phyloP scores from a whole-genome alignment of 2,888 invertebrate genomes.

The Xestia ashworthii region DNA sequence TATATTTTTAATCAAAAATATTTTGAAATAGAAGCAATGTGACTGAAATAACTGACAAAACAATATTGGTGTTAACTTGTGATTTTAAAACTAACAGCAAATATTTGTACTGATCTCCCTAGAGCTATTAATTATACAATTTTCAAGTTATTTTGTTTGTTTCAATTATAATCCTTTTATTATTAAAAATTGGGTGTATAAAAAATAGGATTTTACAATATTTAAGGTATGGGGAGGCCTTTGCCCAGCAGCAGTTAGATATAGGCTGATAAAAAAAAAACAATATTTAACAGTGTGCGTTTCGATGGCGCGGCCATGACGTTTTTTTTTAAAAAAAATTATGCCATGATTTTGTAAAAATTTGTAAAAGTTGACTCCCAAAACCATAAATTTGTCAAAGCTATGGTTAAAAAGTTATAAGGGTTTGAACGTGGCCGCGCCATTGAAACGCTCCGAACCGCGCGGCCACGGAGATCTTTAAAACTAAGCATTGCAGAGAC shows the following conservation, averaged over 20 bases:
- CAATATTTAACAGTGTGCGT: too few relatives aligned
- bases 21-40: constrained; percentile 26
- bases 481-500: too few relatives aligned
- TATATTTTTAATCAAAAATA: not conserved
- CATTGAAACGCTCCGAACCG: too few relatives aligned
- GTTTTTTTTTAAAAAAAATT: too few relatives aligned
- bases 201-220: not conserved
- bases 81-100: constrained; percentile 60
- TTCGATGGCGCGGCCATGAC: too few relatives aligned
- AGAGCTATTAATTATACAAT: constrained; percentile 77
- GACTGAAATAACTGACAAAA: constrained; percentile 30
- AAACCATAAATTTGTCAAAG: too few relatives aligned
- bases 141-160: constrained; percentile 73
- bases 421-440: too few relatives aligned
- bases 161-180: constrained; percentile 34
- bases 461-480: too few relatives aligned
- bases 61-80: constrained; percentile 37
- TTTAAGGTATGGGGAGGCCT: not conserved
- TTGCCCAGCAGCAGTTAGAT: not conserved
- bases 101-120: constrained; percentile 76
- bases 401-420: too few relatives aligned
- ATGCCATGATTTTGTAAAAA: too few relatives aligned
- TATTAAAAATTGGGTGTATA: not conserved
- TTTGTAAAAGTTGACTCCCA: too few relatives aligned
- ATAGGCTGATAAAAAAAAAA: not conserved